Evolutionary conservation across 2,888 invertebrate genomes (phyloP).

Genomic region (Bellardia bayeri): DNA sequence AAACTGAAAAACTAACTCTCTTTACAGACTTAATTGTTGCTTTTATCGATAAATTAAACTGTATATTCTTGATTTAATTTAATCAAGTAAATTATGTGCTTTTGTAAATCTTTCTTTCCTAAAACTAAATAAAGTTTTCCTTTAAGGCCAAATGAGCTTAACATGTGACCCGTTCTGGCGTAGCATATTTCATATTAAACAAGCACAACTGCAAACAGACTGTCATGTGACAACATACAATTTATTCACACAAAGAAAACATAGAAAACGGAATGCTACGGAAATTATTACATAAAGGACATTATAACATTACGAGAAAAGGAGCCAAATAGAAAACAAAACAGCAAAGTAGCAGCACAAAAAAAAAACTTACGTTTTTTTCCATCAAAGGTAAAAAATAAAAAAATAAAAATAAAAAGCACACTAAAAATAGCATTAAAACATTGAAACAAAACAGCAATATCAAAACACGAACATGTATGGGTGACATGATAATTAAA

Average conservation of each 20-base stretch:
- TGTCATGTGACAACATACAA: constrained; percentile 58
- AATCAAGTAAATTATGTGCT: too few species aligned
- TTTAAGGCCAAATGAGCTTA: not conserved
- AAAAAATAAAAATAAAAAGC: not conserved
- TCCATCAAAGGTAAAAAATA: not conserved
- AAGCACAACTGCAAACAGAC: constrained; percentile 13
- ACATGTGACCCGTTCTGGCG: not conserved
- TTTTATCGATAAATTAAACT: too few species aligned
- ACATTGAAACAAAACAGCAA: not conserved
- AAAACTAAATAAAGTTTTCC: too few species aligned
- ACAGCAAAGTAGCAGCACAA: not conserved
- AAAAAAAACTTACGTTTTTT: not conserved
- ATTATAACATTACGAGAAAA: constrained; percentile 6
- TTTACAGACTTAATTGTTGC: too few species aligned
- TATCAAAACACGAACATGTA: constrained; percentile 2
- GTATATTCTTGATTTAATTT: too few species aligned
- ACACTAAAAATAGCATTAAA: constrained; percentile 13
- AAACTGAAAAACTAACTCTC: too few species aligned
- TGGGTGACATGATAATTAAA: constrained; percentile 44
- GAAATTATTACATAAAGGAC: constrained; percentile 60
- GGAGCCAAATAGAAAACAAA: not conserved
- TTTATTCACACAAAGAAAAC: constrained; percentile 56
- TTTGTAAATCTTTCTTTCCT: too few species aligned
- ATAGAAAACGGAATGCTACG: constrained; percentile 37
- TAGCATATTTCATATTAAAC: constrained; percentile 28